A percentile compares a stretch with the other conserved stretches of the same genome.
Conservation (phyloP, 2,797 vertebrate species). For the Adrianichthys oophorus region DNA sequence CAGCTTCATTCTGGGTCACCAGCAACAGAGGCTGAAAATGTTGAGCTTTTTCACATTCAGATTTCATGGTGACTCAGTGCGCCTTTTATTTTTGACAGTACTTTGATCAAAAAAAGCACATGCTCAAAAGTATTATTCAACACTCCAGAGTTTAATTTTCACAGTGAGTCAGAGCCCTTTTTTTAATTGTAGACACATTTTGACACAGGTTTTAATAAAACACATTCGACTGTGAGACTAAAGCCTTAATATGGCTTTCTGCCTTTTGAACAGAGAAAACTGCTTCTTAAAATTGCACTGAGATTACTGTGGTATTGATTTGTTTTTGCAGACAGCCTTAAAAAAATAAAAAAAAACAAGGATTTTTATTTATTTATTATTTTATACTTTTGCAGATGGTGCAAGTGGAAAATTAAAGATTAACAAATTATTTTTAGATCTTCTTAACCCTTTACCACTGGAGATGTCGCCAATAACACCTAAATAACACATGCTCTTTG, state of each 20-base stretch:
- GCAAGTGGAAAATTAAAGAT: no score
- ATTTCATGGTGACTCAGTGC: slow-evolving; percentile 10
- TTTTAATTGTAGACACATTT: slow-evolving; percentile 29
- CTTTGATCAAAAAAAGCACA: slow-evolving; percentile 11
- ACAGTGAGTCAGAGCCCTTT: not conserved
- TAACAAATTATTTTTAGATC: no score
- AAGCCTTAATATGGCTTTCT: not conserved
- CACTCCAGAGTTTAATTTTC: slow-evolving; percentile 5
- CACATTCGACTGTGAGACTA: slow-evolving; percentile 3
- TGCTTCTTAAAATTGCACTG: slow-evolving; percentile 37
- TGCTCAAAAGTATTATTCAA: slow-evolving; percentile 13
- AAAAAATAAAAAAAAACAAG: slow-evolving; percentile 12
- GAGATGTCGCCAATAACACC: no score
- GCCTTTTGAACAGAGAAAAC: slow-evolving; percentile 24
- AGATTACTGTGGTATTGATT: slow-evolving; percentile 48
- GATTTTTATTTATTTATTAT: slow-evolving; percentile 35
- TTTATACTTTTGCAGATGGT: slow-evolving; percentile 32
- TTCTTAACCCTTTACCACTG: no score
- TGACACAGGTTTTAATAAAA: slow-evolving; percentile 20
- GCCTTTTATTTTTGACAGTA: slow-evolving; percentile 1
- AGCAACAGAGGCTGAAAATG: slow-evolving; percentile 11
- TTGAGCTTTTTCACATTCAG: slow-evolving; percentile 17
- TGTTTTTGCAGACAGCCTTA: slow-evolving; percentile 14
- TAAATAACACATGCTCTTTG: no score
- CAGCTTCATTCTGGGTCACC: slow-evolving; percentile 33